Evolutionary conservation across 37 sponge, comb jelly and placozoan species (phyloP), one percentile per base, ranked within the genome.

Genomic region (Eunapius fragilis): DNA sequence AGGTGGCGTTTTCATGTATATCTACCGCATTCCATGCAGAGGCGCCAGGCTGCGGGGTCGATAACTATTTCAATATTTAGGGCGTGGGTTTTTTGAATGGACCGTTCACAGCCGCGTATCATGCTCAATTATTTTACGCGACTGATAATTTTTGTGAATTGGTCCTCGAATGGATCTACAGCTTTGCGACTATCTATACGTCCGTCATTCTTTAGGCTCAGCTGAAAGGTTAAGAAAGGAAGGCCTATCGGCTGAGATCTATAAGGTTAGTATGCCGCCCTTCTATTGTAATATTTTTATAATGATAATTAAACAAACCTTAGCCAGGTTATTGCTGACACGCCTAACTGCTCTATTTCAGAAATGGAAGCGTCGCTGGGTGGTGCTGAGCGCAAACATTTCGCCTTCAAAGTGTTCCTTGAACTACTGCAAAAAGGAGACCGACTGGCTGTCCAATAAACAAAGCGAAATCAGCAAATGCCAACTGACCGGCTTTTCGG

Each of bases 391-490:
- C 67, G n/a, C n/a, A n/a, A n/a, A n/a, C n/a, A n/a, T n/a, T n/a
- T n/a, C n/a, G n/a, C n/a, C n/a, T n/a, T n/a, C n/a, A n/a, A n/a
- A n/a, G n/a, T n/a, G n/a, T n/a, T n/a, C n/a, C n/a, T n/a, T n/a
- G n/a, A n/a, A n/a, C 78, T 82, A 86, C 82, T 90, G 91, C 83
- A 85, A 82, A 68, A 85, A 86, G 48, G 91, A 90, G 76, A 70
- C 31, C 4, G 77, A 90, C 34, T 90, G 91, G 91, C 71, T 90
- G 19, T 9, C 25, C 5, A 81, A 90, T 68, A 74, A 25, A 38
- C 33, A 81, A 38, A 37, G 75, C 32, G 47, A 45, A 9, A 80
- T 90, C 19, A 41, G 58, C 34, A 90, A 90, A 38, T 75, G 69
- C 58, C 47, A 9, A 9, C 9, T 45, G 28, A n/a, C n/a, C n/a